Conservation (phyloP, 2,113 vertebrate genomes). For the Brachirus orientalis region DNA sequence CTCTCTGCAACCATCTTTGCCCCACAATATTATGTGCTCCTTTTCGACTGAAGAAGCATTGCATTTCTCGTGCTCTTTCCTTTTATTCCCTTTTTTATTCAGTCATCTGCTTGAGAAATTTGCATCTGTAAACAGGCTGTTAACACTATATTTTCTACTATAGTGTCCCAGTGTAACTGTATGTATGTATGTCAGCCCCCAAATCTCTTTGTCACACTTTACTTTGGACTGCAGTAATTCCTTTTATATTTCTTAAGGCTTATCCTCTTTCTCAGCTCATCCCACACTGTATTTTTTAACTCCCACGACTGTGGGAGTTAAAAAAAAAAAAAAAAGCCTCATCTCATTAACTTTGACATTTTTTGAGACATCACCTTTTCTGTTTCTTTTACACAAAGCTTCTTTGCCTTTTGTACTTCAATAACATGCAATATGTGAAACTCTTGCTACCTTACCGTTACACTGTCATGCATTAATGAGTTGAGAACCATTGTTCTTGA, state of each 20-base stretch:
- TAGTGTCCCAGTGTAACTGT: no score
- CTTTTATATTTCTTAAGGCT: slow-evolving; percentile 35
- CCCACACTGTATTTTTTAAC: neutral
- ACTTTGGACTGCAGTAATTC: slow-evolving; percentile 34
- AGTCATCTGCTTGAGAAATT: slow-evolving; percentile 28
- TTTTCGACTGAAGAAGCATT: slow-evolving; percentile 10
- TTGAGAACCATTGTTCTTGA: no score
- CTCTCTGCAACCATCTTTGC: neutral
- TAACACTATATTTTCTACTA: no score
- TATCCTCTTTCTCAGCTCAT: slow-evolving; percentile 19
- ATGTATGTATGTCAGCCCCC: slow-evolving; percentile 10
- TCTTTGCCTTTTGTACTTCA: slow-evolving; percentile 17
- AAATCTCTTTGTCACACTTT: slow-evolving; percentile 32
- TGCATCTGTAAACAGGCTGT: slow-evolving; percentile 6
- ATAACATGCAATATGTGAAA: neutral
- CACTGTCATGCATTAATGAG: no score
- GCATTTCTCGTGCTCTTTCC: neutral
- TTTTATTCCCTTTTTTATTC: slow-evolving; percentile 1
- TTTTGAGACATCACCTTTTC: neutral
- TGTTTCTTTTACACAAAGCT: neutral
- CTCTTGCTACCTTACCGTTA: no score
- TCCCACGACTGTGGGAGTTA: neutral
- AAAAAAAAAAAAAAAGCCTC: no score
- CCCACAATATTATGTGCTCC: neutral
- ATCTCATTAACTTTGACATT: slow-evolving; percentile 14